phyloP scores from a whole-genome alignment of 2,888 invertebrate genomes.

The Blastobasis lacticolella region DNA sequence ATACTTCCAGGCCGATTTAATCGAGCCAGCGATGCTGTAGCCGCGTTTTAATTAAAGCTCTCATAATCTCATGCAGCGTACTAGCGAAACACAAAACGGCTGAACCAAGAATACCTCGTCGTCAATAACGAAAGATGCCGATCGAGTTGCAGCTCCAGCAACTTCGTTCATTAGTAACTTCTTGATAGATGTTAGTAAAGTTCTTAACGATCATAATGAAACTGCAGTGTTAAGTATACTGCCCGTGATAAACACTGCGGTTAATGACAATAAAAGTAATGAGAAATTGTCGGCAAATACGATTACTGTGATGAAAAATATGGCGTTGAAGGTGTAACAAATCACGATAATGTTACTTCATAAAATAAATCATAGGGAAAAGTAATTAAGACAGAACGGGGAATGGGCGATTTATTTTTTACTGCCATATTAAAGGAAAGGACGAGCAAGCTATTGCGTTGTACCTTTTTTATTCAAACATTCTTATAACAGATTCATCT shows the following conservation, averaged over 20 bases:
- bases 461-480: background rate
- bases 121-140: too few relatives aligned
- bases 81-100: too few relatives aligned
- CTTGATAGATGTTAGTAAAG: too few relatives aligned
- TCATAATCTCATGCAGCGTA: too few relatives aligned
- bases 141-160: too few relatives aligned
- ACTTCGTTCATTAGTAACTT: too few relatives aligned
- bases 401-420: background rate
- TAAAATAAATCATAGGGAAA: slow-evolving; percentile 1
- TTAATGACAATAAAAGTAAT: too few relatives aligned
- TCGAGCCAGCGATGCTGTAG: slow-evolving; percentile 19
- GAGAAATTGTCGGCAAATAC: background rate
- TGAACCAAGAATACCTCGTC: too few relatives aligned
- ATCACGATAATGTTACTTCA: background rate
- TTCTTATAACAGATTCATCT: background rate
- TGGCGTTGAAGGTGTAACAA: background rate
- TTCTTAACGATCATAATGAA: too few relatives aligned
- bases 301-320: background rate
- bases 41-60: too few relatives aligned
- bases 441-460: background rate
- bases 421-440: background rate
- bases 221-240: too few relatives aligned
- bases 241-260: too few relatives aligned
- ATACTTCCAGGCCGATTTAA: slow-evolving; percentile 46
- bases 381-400: slow-evolving; percentile 1